Base-by-base conservation (phyloP, 2,888 invertebrate species). In the Zaprionus bogoriensis region DNA sequence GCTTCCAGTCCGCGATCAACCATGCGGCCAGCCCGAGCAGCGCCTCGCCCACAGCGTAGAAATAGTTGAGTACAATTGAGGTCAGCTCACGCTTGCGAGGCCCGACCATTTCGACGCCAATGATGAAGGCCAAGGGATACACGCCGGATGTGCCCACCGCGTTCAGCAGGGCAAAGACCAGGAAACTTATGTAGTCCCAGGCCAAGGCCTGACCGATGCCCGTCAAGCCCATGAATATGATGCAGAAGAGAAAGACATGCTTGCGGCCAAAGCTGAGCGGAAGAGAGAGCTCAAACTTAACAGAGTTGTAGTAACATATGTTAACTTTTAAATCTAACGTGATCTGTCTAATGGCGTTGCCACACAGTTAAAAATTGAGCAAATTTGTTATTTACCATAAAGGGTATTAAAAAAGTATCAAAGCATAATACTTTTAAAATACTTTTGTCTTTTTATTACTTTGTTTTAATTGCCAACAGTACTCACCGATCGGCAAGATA, bases 81-180 rank as follows among this genome's bases (percentile, higher is more conserved):
- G 93, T 93, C 87, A 94, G 91, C 87, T 94, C 93, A 7, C 94
- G 91, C 79, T 92, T 93, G 23, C 91, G 91, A 12, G 92, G 92
- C 1, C 94, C 94, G 38, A 94, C 94, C 91, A 94, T 92, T 91
- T 94, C 94, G 36, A 94, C 93, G 36, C 93, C 93, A 41, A 93
- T 91, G 46, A 93, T 93, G 76, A 93, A 93, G 6, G 93, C 93
- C 45, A 93, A 75, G 0, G 93, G 93, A 84, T 92, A 93, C 12
- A 93, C 92, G 2, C 93, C 93, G 0, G 93, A 92, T 1, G 93
- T 93, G n/a, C 93, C 93, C n/a, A 93, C 87, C 0, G 93, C 93
- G 81, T 93, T 93, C 0, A 93, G 77, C 67, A 93, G 92, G 3
- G 92, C 91, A 74, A 93, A 92, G 5, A 90, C 69, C 46, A 92